Evolutionary conservation across 2,797 vertebrate species (phyloP).

Genomic region (Dipus sagitta): DNA sequence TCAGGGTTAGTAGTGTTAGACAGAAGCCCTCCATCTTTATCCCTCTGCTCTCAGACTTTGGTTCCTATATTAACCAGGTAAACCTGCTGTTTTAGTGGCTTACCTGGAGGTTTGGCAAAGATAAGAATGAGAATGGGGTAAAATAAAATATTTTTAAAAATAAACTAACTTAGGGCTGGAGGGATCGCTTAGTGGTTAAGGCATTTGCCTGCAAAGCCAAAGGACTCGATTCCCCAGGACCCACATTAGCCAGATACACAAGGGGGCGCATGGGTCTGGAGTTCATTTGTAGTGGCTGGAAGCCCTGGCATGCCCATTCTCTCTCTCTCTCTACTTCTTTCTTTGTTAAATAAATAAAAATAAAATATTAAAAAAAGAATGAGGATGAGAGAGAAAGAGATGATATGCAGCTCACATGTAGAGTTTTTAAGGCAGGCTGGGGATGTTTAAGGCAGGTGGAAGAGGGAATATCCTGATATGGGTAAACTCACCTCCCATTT

Average conservation of each 20-base stretch:
- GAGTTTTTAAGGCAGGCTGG: not conserved
- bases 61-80: not conserved
- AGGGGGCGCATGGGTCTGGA: too few species aligned
- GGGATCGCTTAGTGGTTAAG: too few species aligned
- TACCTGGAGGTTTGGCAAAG: not conserved
- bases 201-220: too few species aligned
- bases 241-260: too few species aligned
- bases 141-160: too few species aligned
- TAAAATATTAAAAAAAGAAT: not conserved
- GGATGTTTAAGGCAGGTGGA: not conserved
- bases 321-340: too few species aligned
- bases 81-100: not conserved
- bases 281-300: too few species aligned
- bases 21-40: not conserved
- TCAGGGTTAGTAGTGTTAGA: not conserved
- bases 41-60: not conserved
- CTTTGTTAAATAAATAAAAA: too few species aligned
- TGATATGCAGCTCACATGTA: not conserved
- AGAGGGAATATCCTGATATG: not conserved
- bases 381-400: too few species aligned
- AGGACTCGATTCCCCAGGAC: too few species aligned
- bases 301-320: too few species aligned
- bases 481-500: not conserved
- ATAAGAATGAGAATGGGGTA: not conserved
- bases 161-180: too few species aligned